Conservation (phyloP, 2,113 vertebrate species). For the Thinocorus orbignyianus region DNA sequence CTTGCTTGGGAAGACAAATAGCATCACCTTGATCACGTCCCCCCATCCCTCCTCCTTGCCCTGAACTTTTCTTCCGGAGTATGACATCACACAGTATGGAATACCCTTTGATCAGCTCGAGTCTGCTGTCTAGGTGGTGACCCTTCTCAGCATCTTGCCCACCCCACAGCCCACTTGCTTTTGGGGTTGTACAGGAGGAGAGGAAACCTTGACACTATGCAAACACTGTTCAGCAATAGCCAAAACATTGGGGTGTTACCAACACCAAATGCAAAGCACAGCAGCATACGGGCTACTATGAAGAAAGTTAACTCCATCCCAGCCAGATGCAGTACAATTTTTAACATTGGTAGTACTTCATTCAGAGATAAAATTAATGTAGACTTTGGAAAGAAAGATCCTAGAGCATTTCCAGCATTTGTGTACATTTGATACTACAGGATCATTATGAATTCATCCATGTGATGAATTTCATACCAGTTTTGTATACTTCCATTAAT, state of each 20-base stretch:
- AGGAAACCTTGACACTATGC: not conserved
- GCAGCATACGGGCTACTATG: not conserved
- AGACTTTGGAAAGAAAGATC: not conserved
- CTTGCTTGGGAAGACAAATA: not conserved
- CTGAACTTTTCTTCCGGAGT: not conserved
- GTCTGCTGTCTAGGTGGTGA: not conserved
- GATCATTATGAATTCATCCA: not conserved
- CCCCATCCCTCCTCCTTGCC: not conserved
- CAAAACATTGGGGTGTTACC: not conserved
- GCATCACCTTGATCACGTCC: not conserved
- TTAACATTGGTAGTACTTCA: not conserved
- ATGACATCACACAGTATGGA: not conserved
- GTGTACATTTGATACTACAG: not conserved
- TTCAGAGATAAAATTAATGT: not conserved
- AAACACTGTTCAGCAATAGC: not conserved
- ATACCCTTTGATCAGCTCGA: not conserved
- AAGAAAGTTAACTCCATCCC: not conserved
- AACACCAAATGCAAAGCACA: not conserved
- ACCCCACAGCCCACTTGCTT: not conserved
- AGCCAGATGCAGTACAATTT: not conserved
- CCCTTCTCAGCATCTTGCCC: not conserved
- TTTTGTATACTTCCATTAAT: not conserved
- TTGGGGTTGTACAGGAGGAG: not conserved
- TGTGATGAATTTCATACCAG: not conserved
- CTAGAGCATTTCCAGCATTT: not conserved